Evolutionary conservation across 2,113 vertebrate genomes (phyloP), one percentile per base, ranked within the genome.

Genomic region (Eudyptes chrysolophus): DNA sequence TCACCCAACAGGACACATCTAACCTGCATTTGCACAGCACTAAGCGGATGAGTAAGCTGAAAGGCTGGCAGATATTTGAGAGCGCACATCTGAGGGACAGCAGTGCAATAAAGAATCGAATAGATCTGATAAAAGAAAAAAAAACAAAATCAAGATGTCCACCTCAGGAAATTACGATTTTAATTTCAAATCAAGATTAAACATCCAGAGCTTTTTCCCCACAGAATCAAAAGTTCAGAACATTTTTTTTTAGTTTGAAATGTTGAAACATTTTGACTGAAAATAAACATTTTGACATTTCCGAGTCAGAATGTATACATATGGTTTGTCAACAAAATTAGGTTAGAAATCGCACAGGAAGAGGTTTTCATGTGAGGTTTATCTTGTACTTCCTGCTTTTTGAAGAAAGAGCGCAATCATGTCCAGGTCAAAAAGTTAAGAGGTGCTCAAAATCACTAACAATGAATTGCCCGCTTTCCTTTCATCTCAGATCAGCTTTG

Each of bases 231-330:
- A 96, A 74, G 79, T 90, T 95, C 48, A 78, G 76, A 68, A 72
- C 38, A 13, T 36, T 51, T 40, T 72, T 80, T 80, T 52, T 57
- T 54, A 54, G 26, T 72, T 46, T 68, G 40, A 95, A 84, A 82
- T 64, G 52, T 89, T 95, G 86, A 90, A 95, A 90, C 14, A 61
- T 94, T 94, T 87, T 84, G 86, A 82, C 94, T 82, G 87, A 90
- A 94, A 97, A 81, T 94, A 96, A 96, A 95, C 91, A 95, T 79
- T 87, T 82, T 76, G 89, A 69, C 77, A 54, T 97, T 94, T 95
- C 87, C 78, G 65, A 95, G 62, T 85, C 74, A 70, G 78, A 82
- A 84, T 85, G 91, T 93, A 91, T 95, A 94, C 77, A 85, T 77
- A 86, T 5, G 66, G 81, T 96, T 95, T 96, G 91, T 96, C 95